Percentiles rank a stretch among this genome's conserved stretches.
Conservation (phyloP, 2,888 invertebrate species). For the Diarsia rubi region DNA sequence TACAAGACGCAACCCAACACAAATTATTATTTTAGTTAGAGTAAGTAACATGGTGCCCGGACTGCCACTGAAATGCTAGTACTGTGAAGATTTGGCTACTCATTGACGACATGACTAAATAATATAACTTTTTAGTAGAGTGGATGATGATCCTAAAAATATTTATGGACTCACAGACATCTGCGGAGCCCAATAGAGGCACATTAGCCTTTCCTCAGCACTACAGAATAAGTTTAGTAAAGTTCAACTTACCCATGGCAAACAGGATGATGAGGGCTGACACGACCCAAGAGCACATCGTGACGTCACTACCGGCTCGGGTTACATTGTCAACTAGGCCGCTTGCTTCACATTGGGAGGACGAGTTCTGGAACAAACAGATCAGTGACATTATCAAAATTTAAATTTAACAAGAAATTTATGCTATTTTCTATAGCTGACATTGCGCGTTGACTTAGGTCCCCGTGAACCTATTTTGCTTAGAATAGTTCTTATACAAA, state of each 20-base stretch:
- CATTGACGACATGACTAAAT: not conserved
- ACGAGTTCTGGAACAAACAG: slow-evolving; percentile 69
- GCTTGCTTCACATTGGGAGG: slow-evolving; percentile 48
- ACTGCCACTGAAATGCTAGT: not conserved
- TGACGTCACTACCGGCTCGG: slow-evolving; percentile 71
- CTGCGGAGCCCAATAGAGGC: not conserved
- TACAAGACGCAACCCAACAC: not conserved
- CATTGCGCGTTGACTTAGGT: not conserved
- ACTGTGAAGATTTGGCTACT: not conserved
- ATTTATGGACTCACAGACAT: not conserved
- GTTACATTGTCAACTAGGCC: slow-evolving; percentile 73
- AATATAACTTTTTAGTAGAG: not conserved
- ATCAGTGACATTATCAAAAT: not conserved
- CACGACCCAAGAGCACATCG: slow-evolving; percentile 86
- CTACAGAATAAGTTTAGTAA: not conserved
- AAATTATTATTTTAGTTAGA: not conserved
- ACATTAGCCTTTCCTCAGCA: not conserved
- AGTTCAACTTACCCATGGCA: slow-evolving; percentile 82
- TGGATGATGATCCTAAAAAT: not conserved
- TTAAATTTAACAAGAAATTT: not conserved
- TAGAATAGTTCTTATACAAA: no score
- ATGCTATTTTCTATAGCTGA: not conserved
- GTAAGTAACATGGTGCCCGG: not conserved
- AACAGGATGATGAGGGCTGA: slow-evolving; percentile 84
- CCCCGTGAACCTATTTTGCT: not conserved